Percentiles rank a stretch among this genome's conserved stretches.
phyloP scores from a whole-genome alignment of 92 coral and sea anemone species.

The Siderastrea radians region DNA sequence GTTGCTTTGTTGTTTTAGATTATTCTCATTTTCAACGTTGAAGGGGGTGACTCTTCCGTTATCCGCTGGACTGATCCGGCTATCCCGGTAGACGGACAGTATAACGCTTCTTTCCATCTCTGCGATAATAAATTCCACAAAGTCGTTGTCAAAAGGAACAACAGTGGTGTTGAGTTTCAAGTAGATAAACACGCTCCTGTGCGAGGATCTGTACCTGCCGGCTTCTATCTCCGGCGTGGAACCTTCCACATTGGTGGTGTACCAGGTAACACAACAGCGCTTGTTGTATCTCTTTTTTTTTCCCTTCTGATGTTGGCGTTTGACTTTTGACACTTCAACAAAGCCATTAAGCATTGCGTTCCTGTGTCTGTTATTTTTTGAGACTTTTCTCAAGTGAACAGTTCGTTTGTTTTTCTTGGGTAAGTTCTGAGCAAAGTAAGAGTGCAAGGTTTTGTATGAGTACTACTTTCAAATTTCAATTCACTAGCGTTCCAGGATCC shows the following conservation, averaged over 20 bases:
- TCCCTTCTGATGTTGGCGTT: not conserved
- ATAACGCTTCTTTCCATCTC: constrained; percentile 87
- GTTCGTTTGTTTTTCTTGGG: no score
- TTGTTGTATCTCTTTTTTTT: not conserved
- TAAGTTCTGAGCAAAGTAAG: no score
- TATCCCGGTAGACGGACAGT: constrained; percentile 63
- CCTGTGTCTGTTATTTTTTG: no score
- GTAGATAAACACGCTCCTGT: constrained; percentile 70
- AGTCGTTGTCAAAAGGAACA: constrained; percentile 62
- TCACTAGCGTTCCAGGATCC: no score
- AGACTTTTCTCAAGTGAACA: no score
- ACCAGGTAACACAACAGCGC: constrained; percentile 69
- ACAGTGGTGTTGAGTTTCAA: constrained; percentile 52
- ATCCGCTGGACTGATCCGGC: constrained; percentile 90
- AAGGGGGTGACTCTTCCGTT: constrained; percentile 52
- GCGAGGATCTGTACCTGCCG: constrained; percentile 46
- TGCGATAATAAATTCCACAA: constrained; percentile 92
- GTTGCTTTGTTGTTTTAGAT: constrained; percentile 63
- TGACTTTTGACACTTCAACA: not conserved
- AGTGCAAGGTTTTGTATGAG: no score
- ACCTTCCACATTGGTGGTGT: constrained; percentile 94
- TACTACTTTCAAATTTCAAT: no score
- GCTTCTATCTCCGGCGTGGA: constrained; percentile 62
- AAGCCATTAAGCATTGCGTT: no score
- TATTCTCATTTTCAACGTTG: constrained; percentile 68